Conservation (phyloP, 2,888 invertebrate species). For the Asteroscopus sphinx region DNA sequence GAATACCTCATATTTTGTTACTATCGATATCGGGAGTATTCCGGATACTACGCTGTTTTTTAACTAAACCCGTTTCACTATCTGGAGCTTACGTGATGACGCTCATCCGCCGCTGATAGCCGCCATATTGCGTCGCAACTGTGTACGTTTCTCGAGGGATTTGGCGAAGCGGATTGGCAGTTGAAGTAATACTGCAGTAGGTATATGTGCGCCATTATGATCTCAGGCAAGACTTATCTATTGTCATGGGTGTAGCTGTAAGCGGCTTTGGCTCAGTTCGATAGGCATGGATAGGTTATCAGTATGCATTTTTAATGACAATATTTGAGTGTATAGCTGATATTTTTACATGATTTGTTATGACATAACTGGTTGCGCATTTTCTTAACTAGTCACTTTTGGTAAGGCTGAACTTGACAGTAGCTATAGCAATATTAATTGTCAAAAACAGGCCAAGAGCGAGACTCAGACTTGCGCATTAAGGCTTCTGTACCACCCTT, state of each 20-base stretch:
- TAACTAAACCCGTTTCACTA: constrained; percentile 10
- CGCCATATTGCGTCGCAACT: background rate
- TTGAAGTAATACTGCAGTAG: constrained; percentile 2
- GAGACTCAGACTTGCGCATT: no score
- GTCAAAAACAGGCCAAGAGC: no score
- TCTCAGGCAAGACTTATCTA: background rate
- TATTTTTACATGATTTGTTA: no score
- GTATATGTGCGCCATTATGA: background rate
- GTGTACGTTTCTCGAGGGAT: constrained; percentile 12
- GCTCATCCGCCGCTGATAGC: constrained; percentile 20
- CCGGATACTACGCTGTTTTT: background rate
- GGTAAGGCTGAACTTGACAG: no score
- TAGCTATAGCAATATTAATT: no score
- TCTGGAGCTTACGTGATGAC: constrained; percentile 9
- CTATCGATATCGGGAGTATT: background rate
- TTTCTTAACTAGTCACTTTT: no score
- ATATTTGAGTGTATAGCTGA: no score
- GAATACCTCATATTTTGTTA: constrained; percentile 3
- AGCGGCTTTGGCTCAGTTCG: background rate
- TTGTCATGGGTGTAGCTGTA: background rate
- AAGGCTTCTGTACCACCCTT: no score
- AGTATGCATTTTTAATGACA: no score
- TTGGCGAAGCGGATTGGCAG: constrained; percentile 17
- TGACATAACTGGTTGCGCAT: no score
- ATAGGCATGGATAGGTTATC: no score